Evolutionary conservation across 2,888 invertebrate genomes (phyloP), one percentile per base, ranked within the genome.

Genomic region (Aricia artaxerxes): DNA sequence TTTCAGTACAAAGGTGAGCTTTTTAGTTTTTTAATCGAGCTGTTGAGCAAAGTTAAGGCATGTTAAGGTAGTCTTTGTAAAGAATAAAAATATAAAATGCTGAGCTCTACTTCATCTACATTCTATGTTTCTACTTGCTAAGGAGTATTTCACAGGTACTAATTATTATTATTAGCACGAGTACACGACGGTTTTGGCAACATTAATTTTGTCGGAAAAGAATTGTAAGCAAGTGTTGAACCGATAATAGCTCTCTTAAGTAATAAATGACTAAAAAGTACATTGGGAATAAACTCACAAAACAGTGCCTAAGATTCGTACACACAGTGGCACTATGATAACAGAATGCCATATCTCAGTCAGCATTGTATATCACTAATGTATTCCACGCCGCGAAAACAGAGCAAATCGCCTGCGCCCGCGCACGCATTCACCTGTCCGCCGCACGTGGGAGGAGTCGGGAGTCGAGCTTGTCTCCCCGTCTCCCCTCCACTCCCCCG

Each of bases 391-490:
- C 85, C 86, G 85, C 85, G 87, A 87, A 90, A 90, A 89, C 87
- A 87, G 89, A 90, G 86, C 88, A 90, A 88, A 78, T 60, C 84
- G 82, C 85, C 88, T 88, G 90, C 89, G 89, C 89, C 87, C 88
- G 88, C 88, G 92, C 76, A 76, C 78, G 78, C 93, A 94, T 93
- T 93, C 94, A 93, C 93, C 93, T 93, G 93, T 93, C 94, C 86
- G 84, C 87, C 87, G 91, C 91, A 90, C 90, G 90, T 88, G 91
- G 91, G 92, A 92, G 93, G 92, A 90, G 89, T 2, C 86, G 89
- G 84, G 69, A 69, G 69, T 38, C 69, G 64, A 24, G 31, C 64
- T 38, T 35, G 69, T 69, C 69, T 24, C 64, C 11, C 64, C 9
- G 11, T 57, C 64, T 11, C 81, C 89, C 91, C 90, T 91, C 91